Evolutionary conservation across 2,113 vertebrate genomes (phyloP).

Genomic region (Pycnonotus jocosus): DNA sequence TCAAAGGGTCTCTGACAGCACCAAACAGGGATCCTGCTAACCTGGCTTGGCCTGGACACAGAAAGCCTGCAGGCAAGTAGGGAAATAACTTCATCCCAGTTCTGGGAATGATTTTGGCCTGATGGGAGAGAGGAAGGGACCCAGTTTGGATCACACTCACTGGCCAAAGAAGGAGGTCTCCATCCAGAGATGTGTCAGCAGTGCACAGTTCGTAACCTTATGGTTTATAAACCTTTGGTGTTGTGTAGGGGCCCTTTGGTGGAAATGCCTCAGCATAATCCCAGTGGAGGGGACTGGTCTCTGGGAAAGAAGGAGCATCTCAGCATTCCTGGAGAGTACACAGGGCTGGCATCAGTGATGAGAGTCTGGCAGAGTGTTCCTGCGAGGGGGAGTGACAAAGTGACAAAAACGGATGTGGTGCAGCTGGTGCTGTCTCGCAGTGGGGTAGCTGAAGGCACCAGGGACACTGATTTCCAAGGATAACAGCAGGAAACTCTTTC

Average conservation of each 20-base stretch:
- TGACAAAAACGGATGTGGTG: conserved; percentile 18
- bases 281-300: neutral
- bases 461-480: neutral
- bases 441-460: conserved; percentile 1
- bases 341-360: neutral
- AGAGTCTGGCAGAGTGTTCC: neutral
- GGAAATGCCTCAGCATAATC: neutral
- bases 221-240: neutral
- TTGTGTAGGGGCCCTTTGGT: neutral
- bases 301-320: neutral
- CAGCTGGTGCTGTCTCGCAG: conserved; percentile 22
- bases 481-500: neutral
- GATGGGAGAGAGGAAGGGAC: neutral
- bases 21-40: neutral
- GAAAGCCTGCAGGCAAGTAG: neutral
- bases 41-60: neutral
- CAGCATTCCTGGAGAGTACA: neutral
- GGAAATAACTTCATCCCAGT: neutral
- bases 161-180: neutral
- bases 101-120: neutral
- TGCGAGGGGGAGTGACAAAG: conserved; percentile 34
- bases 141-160: neutral
- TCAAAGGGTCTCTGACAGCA: neutral
- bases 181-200: neutral
- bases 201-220: neutral